Evolutionary conservation across 2,797 vertebrate genomes (phyloP).

Genomic region (Limosa lapponica): DNA sequence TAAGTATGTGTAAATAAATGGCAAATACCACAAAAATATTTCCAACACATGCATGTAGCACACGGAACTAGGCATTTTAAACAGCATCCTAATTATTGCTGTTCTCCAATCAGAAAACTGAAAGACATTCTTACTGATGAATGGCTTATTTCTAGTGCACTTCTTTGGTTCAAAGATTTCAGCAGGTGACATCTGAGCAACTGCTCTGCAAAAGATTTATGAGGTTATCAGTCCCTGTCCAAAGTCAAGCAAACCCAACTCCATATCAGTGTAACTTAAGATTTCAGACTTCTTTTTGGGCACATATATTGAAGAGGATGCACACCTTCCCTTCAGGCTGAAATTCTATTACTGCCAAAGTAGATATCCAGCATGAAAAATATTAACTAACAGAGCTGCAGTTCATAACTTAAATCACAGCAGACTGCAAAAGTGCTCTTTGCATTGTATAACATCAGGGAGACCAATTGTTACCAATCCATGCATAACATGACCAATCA

Average conservation of each 20-base stretch:
- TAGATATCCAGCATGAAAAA: not conserved
- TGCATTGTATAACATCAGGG: not conserved
- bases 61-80: not conserved
- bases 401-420: conserved; percentile 37
- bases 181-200: not conserved
- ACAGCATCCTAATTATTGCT: not conserved
- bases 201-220: not conserved
- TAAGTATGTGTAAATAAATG: not conserved
- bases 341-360: not conserved
- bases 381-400: not conserved
- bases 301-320: not conserved
- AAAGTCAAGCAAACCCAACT: not conserved
- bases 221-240: not conserved
- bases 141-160: not conserved
- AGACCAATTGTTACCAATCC: not conserved
- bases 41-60: not conserved
- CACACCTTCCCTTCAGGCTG: not conserved
- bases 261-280: not conserved
- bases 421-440: not conserved
- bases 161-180: not conserved
- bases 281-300: not conserved
- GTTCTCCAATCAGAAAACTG: not conserved
- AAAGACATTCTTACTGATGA: not conserved
- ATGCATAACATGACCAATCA: not conserved
- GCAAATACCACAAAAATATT: not conserved